Evolutionary conservation across 2,888 invertebrate genomes (phyloP).

Genomic region (Coecobrya sp.): DNA sequence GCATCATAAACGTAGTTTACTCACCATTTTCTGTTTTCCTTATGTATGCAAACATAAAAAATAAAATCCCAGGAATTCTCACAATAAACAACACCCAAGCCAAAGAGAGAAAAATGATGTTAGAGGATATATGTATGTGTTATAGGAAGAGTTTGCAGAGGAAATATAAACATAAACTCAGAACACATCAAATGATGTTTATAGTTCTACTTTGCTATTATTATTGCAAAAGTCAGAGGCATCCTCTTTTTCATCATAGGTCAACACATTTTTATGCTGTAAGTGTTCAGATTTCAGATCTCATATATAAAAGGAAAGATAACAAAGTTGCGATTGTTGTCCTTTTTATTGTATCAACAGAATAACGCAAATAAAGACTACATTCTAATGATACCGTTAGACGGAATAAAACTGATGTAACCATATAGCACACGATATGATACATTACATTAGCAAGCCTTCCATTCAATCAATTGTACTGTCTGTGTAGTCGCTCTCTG

Average conservation of each 20-base stretch:
- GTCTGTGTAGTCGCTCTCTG: background rate
- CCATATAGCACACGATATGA: background rate
- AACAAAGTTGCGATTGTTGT: constrained; percentile 12
- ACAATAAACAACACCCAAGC: background rate
- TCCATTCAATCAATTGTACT: background rate
- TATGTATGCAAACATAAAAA: background rate
- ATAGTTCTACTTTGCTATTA: background rate
- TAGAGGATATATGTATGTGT: background rate
- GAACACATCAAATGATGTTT: background rate
- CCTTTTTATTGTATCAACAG: background rate
- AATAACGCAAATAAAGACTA: background rate
- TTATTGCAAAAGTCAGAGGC: background rate
- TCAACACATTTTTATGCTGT: constrained; percentile 3
- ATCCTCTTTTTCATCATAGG: background rate
- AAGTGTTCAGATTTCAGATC: background rate
- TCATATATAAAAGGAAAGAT: background rate
- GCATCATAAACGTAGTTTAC: background rate
- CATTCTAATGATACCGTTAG: background rate
- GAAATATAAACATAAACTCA: background rate
- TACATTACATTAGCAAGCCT: background rate
- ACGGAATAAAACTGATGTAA: background rate
- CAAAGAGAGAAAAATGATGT: background rate
- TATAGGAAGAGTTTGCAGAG: background rate
- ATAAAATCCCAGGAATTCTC: constrained; percentile 13
- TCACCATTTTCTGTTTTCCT: background rate